Base-by-base conservation (phyloP, 2,113 vertebrate species). In the Cheirogaleus medius region DNA sequence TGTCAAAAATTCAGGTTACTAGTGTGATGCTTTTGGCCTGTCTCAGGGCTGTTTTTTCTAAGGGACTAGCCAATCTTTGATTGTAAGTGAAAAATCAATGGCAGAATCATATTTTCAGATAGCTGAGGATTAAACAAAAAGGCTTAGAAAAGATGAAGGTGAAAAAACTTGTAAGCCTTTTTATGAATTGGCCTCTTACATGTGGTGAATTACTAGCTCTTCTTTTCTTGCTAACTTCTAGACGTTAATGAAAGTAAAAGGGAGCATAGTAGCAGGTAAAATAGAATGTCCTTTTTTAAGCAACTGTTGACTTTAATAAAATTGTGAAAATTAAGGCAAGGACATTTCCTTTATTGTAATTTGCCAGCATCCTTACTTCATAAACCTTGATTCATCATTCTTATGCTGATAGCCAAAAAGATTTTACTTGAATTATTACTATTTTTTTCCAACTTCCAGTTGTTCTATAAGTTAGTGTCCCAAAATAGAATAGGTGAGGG, bases 71-170 rank as follows among this genome's bases (percentile, higher is more conserved):
- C 27, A 56, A 82, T 20, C 25, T 14, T 94, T 84, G 29, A 44
- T 91, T 91, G 63, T 93, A 80, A 42, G n/a, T 95, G 64, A 96
- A 95, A 94, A 95, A 85, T 74, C 64, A 78, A 29, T 71, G 73
- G 6, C 25, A 90, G 39, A 69, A 52, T 74, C 8, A 2, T 64
- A 77, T 96, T 86, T 97, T 20, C 68, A 92, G 13, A 80, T 47
- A 44, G 47, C 47, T 91, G 52, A 86, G 42, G 13, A 69, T 49
- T 68, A 54, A 69, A 52, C 32, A 74, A 87, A 84, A 91, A 42
- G 14, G 21, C 20, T 32, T 78, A 85, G 69, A 60, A 80, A 95
- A 85, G 11, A n/a, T 64, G 56, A 91, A 42, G 29, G 32, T 17
- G 18, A 96, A 82, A 81, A 83, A 80, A 69, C 20, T 1, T 63